These are phyloP conservation scores for Schizaphis graminum DNA, from an alignment of 2,888 invertebrate genomes.

Conservation along the genomic window DNA sequence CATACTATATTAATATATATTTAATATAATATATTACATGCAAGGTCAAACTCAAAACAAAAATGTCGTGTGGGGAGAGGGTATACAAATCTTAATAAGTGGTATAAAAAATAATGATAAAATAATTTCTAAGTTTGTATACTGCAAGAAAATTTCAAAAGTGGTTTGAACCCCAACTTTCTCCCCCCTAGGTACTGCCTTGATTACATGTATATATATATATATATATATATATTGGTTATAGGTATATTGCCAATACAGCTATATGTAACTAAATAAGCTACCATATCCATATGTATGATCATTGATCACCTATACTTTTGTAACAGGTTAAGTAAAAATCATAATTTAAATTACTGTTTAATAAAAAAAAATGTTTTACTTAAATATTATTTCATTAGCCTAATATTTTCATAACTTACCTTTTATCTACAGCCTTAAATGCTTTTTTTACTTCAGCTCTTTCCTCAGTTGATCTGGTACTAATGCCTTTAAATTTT, in stretches of 20 bases:
- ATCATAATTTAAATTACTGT: background rate
- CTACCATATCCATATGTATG: background rate
- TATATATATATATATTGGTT: too few species aligned
- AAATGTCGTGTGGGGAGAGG: too few species aligned
- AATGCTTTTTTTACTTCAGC: conserved; percentile 60
- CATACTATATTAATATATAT: too few species aligned
- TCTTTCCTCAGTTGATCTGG: conserved; percentile 54
- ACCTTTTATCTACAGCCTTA: conserved; percentile 54
- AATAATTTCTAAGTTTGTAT: too few species aligned
- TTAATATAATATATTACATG: background rate
- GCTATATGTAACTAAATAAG: background rate
- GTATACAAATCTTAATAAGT: too few species aligned
- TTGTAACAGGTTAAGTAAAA: background rate
- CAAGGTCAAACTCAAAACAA: too few species aligned
- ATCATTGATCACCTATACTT: background rate
- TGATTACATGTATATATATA: background rate
- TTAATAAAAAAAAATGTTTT: background rate
- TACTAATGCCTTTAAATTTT: conserved; percentile 46
- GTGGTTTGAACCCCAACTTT: too few species aligned
- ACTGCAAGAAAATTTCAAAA: too few species aligned
- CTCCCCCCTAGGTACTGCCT: too few species aligned
- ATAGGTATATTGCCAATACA: background rate
- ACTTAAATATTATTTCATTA: background rate
- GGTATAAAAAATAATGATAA: too few species aligned
- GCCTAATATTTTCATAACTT: background rate